These are phyloP conservation scores for Apoderus coryli DNA, from an alignment of 2,888 invertebrate species.

Conservation along the genomic window DNA sequence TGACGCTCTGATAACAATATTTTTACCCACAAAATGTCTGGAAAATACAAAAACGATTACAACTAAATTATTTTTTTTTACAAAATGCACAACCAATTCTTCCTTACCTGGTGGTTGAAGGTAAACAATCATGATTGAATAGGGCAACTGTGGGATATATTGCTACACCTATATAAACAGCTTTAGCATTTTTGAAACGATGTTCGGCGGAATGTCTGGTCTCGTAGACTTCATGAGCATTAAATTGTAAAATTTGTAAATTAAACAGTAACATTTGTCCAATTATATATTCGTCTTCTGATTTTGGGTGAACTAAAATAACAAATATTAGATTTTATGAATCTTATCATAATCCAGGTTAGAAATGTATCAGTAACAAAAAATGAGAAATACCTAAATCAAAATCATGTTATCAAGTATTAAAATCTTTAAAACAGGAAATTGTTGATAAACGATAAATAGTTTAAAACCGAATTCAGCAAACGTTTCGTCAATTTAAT, in stretches of 20 bases:
- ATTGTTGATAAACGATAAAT: no score
- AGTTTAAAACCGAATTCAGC: no score
- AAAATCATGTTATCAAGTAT: no score
- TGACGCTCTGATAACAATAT: conserved; percentile 52
- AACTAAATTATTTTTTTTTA: no score
- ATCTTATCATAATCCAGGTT: no score
- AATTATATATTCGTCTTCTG: conserved; percentile 42
- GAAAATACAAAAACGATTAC: conserved; percentile 15
- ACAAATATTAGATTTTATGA: conserved; percentile 4
- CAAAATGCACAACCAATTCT: neutral
- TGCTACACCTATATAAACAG: conserved; percentile 50
- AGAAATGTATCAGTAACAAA: no score
- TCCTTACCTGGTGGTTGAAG: conserved; percentile 55
- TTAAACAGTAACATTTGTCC: conserved; percentile 52
- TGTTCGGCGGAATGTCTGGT: conserved; percentile 38
- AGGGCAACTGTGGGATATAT: conserved; percentile 63
- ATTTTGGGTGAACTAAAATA: conserved; percentile 28
- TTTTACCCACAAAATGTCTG: conserved; percentile 61
- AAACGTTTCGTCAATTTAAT: no score
- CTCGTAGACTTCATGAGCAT: conserved; percentile 73
- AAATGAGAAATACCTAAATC: no score
- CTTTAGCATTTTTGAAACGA: conserved; percentile 36
- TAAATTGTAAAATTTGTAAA: conserved; percentile 67
- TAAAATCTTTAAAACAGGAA: no score
- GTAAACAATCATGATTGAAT: conserved; percentile 76